These are phyloP conservation scores for Standfussiana lucernea DNA, from an alignment of 2,888 invertebrate species.

Conservation along the genomic window DNA sequence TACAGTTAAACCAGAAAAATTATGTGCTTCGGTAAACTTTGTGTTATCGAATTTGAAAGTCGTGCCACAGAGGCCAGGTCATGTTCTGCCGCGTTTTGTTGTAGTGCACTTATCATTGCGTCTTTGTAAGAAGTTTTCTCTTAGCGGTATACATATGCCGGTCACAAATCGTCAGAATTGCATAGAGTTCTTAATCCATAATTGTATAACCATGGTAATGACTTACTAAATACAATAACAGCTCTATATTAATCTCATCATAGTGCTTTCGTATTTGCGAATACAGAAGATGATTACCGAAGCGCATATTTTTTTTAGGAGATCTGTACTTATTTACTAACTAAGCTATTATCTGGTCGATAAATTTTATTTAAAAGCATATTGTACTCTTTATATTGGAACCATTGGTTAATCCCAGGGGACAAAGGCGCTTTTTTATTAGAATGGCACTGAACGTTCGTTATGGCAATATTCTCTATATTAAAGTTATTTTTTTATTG, in stretches of 20 bases:
- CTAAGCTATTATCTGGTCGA: constrained; percentile 9
- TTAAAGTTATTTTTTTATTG: constrained; percentile 2
- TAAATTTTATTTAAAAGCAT: constrained; percentile 5
- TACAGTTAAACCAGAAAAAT: background rate
- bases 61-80: background rate
- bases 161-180: background rate
- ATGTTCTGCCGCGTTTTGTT: background rate
- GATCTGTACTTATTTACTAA: constrained; percentile 14
- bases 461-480: constrained; percentile 3
- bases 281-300: background rate
- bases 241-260: background rate
- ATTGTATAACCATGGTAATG: background rate
- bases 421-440: constrained; percentile 18
- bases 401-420: constrained; percentile 8
- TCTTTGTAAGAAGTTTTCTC: background rate
- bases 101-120: background rate
- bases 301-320: background rate
- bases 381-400: constrained; percentile 42
- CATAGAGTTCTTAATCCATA: background rate
- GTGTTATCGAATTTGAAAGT: background rate
- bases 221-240: background rate
- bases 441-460: constrained; percentile 8
- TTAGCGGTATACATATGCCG: background rate
- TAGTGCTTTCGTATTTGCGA: background rate
- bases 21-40: background rate